These are phyloP conservation scores for Cylloceria caligata DNA, from an alignment of 2,888 invertebrate genomes.

Conservation along the genomic window DNA sequence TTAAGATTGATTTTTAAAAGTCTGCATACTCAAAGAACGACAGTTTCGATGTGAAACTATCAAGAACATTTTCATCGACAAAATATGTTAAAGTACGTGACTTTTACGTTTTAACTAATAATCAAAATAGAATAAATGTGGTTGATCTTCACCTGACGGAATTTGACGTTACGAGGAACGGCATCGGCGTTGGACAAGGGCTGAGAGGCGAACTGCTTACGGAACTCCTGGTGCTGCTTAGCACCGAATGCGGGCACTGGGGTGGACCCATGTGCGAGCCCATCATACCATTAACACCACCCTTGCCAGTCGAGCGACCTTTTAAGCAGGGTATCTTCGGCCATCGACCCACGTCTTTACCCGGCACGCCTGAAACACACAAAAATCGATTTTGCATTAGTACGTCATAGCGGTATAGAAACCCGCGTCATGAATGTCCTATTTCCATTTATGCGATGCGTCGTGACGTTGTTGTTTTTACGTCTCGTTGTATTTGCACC, in stretches of 20 bases:
- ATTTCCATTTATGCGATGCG: slow-evolving; percentile 3
- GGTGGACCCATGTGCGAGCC: slow-evolving; percentile 86
- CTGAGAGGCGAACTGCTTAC: slow-evolving; percentile 89
- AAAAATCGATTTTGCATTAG: slow-evolving; percentile 24
- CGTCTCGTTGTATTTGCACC: neutral
- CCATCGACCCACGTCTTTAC: slow-evolving; percentile 80
- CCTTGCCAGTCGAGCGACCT: slow-evolving; percentile 77
- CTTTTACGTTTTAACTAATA: neutral
- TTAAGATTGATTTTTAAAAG: no score
- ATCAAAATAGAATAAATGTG: neutral
- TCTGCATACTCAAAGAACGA: no score
- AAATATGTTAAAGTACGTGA: neutral
- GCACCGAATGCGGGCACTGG: slow-evolving; percentile 90
- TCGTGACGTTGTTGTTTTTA: slow-evolving; percentile 35
- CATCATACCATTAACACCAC: slow-evolving; percentile 80
- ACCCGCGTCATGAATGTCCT: slow-evolving; percentile 37
- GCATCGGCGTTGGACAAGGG: slow-evolving; percentile 91
- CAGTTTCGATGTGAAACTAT: no score
- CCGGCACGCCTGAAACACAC: slow-evolving; percentile 73
- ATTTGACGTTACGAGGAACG: slow-evolving; percentile 90
- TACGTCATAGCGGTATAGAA: neutral
- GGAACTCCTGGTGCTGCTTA: slow-evolving; percentile 88
- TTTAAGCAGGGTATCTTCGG: slow-evolving; percentile 80
- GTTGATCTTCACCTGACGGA: slow-evolving; percentile 87
- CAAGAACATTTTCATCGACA: neutral